Percentiles rank a stretch among this genome's conserved stretches.
Evolutionary conservation across 2,888 invertebrate species (phyloP).

Genomic region (Sinodicranocentrus sp.): DNA sequence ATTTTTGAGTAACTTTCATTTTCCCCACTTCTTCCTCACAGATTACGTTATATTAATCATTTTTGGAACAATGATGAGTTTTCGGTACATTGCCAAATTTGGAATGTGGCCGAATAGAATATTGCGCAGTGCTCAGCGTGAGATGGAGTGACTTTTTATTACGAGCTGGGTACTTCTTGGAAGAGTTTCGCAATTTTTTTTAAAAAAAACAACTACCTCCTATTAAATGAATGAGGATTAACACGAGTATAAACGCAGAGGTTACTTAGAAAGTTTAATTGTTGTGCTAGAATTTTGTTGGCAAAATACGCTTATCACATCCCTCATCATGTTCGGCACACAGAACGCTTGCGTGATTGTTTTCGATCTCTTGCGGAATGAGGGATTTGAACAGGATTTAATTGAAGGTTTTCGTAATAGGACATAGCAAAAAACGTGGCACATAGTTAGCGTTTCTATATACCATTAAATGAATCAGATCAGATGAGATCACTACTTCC

Average conservation of each 20-base stretch:
- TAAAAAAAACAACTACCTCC: background rate
- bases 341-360: too few species aligned
- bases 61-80: background rate
- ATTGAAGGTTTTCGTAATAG: slow-evolving; percentile 27
- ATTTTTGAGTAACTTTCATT: too few species aligned
- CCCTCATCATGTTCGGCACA: background rate
- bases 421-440: background rate
- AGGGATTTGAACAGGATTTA: slow-evolving; percentile 30
- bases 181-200: too few species aligned
- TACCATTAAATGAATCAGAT: slow-evolving; percentile 9
- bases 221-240: background rate
- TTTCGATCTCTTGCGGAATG: background rate
- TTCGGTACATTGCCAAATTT: slow-evolving; percentile 16
- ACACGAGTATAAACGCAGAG: background rate
- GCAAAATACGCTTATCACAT: background rate
- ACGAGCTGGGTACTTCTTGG: too few species aligned
- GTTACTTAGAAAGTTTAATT: slow-evolving; percentile 8
- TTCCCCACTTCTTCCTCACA: too few species aligned
- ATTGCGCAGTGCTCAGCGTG: slow-evolving; percentile 8
- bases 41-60: too few species aligned
- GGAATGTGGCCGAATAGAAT: background rate
- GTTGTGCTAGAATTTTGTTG: slow-evolving; percentile 19
- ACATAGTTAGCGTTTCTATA: too few species aligned
- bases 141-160: background rate
- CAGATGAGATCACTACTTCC: slow-evolving; percentile 2